A percentile compares a stretch with the other conserved stretches of the same genome.
Conservation (phyloP, 1,140 invertebrate genomes). For the Procambarus virginalis region DNA sequence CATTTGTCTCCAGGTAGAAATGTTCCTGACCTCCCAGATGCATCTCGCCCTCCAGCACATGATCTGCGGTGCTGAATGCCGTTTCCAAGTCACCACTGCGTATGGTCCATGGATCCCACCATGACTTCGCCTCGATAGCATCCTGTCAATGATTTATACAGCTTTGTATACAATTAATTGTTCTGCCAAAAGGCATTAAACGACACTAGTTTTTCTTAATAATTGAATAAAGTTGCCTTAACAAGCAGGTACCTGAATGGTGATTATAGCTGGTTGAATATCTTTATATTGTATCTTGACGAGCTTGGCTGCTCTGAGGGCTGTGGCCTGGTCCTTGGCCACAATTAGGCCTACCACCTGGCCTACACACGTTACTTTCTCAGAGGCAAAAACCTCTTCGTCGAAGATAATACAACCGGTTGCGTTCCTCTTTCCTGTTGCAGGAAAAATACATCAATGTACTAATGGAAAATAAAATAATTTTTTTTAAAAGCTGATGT, state of each 20-base stretch:
- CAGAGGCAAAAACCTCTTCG: conserved; percentile 67
- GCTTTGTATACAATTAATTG: not conserved
- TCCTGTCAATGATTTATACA: conserved; percentile 74
- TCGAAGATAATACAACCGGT: conserved; percentile 81
- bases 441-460: conserved; percentile 73
- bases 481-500: too few species aligned
- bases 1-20: conserved; percentile 95
- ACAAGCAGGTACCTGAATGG: conserved; percentile 74
- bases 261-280: conserved; percentile 77
- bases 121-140: conserved; percentile 85
- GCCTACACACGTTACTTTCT: conserved; percentile 75
- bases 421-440: conserved; percentile 78
- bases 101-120: conserved; percentile 71
- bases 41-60: conserved; percentile 83
- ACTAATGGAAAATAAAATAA: too few species aligned
- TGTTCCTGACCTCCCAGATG: conserved; percentile 95
- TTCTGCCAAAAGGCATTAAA: too few species aligned
- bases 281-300: conserved; percentile 81
- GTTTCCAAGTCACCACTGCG: conserved; percentile 80
- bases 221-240: too few species aligned
- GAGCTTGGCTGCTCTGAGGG: conserved; percentile 79
- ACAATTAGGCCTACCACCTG: conserved; percentile 84
- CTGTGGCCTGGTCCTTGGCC: conserved; percentile 78
- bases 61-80: conserved; percentile 80
- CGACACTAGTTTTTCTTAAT: too few species aligned